Evolutionary conservation across 1,140 invertebrate species (phyloP), one percentile per base, ranked within the genome.

Genomic region (Macrotrachela quadricornifera): DNA sequence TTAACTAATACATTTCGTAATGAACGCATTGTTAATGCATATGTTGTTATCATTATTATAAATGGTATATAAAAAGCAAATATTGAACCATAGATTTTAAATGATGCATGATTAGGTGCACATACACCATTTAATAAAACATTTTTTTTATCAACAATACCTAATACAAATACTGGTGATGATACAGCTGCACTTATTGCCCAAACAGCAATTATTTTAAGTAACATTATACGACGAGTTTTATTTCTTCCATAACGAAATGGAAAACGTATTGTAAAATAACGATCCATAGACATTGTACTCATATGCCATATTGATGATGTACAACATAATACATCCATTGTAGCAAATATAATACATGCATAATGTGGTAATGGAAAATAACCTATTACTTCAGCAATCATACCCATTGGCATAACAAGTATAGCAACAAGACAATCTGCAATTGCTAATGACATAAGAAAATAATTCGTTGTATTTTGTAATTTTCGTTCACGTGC

Each of bases 301-400:
- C 85, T 88, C 85, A 94, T 91, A 75, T 94, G 88, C 78, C 90
- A 81, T 63, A 94, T 94, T 60, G 82, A 85, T 10, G 84, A 81
- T 0, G 83, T 86, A 63, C 87, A 92, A 50, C 85, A 83, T 37
- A 91, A 72, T n/a, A 92, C 86, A 67, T 94, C 87, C 58, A 82
- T 85, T 2, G 85, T 87, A 47, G 85, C 82, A 75, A 90, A 91
- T 39, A 91, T 76, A 64, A 86, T 85, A 70, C 87, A 92, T 77
- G 6, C 10, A 49, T 40, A 39, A 16, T 49, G n/a, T 37, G n/a
- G 12, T 43, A 56, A 14, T 83, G 66, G 61, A 81, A 82, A 61
- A 76, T 77, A 81, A 11, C 41, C n/a, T 53, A 83, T 71, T 69
- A 85, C 81, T 61, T 80, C 82, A 6, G 79, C 80, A 58, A 84